phyloP scores from a whole-genome alignment of 1,140 invertebrate species.

The Hypsibius dujardini region DNA sequence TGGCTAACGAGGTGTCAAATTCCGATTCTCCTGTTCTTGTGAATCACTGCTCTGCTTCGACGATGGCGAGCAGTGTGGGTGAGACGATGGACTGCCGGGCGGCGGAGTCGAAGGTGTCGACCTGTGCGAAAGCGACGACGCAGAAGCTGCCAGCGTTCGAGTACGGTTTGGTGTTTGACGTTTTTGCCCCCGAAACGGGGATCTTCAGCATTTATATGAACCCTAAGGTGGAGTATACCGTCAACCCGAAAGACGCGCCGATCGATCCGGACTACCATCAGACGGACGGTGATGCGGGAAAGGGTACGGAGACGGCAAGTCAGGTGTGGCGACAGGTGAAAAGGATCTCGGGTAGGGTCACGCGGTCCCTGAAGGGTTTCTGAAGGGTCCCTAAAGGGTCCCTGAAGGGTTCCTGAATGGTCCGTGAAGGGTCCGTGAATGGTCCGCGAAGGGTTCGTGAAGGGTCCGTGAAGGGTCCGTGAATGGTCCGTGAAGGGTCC shows the following conservation, averaged over 20 bases:
- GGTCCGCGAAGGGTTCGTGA: too few relatives aligned
- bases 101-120: background rate
- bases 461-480: too few relatives aligned
- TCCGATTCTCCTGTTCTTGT: background rate
- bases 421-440: too few relatives aligned
- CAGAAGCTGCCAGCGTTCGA: background rate
- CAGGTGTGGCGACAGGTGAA: background rate
- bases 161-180: constrained; percentile 3
- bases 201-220: constrained; percentile 5
- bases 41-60: background rate
- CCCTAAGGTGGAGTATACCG: constrained; percentile 2
- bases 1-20: background rate
- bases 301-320: background rate
- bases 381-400: too few relatives aligned
- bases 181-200: background rate
- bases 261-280: background rate
- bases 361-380: background rate
- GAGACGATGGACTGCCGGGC: background rate
- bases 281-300: background rate
- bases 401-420: too few relatives aligned
- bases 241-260: constrained; percentile 2
- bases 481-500: too few relatives aligned
- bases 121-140: background rate
- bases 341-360: background rate
- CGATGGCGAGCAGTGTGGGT: background rate